Conservation (phyloP, 2,797 vertebrate genomes). For the Mus caroli region DNA sequence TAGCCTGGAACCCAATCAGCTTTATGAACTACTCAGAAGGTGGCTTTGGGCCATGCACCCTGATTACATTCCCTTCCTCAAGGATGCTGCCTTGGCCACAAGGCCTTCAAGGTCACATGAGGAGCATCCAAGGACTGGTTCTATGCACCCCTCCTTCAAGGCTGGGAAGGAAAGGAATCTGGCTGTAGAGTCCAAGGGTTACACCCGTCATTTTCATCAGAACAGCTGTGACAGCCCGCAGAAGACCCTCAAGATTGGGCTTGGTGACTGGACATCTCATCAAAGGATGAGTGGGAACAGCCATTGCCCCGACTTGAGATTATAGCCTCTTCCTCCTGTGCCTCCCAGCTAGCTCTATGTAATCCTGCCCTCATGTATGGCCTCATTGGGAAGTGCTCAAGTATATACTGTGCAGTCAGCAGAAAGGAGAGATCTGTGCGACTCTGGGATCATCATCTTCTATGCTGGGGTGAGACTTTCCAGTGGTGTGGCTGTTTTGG, state of each 20-base stretch:
- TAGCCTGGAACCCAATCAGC: background rate
- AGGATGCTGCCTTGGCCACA: background rate
- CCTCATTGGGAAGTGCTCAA: background rate
- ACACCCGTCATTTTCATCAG: background rate
- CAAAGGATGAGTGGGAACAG: background rate
- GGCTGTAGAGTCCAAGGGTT: background rate
- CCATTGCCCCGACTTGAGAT: background rate
- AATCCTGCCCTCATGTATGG: background rate
- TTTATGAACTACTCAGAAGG: background rate
- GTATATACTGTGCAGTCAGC: background rate
- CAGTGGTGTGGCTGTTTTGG: background rate
- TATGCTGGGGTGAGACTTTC: background rate
- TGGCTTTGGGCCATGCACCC: rapidly evolving
- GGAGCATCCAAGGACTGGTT: background rate
- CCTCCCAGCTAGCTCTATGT: background rate
- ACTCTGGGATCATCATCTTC: no score
- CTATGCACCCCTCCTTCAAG: no score
- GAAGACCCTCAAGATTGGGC: background rate
- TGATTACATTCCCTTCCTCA: background rate
- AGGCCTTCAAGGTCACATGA: background rate
- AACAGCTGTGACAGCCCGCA: no score
- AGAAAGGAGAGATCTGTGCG: background rate
- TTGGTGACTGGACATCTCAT: background rate
- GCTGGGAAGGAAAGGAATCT: conserved; percentile 46
- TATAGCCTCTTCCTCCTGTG: background rate